Evolutionary conservation across 2,797 vertebrate genomes (phyloP).

Genomic region (Schizopygopsis pylzovi): DNA sequence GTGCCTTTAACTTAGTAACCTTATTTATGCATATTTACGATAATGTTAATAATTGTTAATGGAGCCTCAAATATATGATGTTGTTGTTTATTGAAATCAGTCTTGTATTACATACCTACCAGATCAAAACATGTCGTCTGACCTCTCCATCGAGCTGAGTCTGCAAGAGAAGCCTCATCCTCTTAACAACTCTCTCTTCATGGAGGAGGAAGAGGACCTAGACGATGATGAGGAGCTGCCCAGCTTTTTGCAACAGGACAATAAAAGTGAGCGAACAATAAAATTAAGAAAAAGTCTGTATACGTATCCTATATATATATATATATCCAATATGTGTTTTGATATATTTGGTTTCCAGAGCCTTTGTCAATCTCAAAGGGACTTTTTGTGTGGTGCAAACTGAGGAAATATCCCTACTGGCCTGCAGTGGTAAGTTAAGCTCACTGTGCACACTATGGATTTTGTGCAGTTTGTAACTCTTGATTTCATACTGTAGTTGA

Average conservation of each 20-base stretch:
- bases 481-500: neutral
- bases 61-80: conserved; percentile 38
- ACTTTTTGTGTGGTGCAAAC: conserved; percentile 90
- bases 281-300: neutral
- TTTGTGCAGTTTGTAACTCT: neutral
- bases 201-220: conserved; percentile 72
- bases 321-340: neutral
- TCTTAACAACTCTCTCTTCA: conserved; percentile 58
- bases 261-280: conserved; percentile 69
- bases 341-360: conserved; percentile 70
- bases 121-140: conserved; percentile 71
- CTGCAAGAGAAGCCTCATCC: conserved; percentile 62
- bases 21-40: no score
- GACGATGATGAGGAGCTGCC: conserved; percentile 87
- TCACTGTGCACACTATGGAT: neutral
- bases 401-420: conserved; percentile 88
- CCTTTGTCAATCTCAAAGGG: conserved; percentile 81
- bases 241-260: conserved; percentile 77
- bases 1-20: neutral
- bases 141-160: conserved; percentile 75
- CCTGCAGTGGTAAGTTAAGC: conserved; percentile 86
- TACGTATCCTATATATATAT: neutral
- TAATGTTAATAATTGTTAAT: neutral
- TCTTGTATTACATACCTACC: conserved; percentile 62
- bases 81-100: neutral